Evolutionary conservation across 2,797 vertebrate species (phyloP).

Genomic region (Ceryle rudis): DNA sequence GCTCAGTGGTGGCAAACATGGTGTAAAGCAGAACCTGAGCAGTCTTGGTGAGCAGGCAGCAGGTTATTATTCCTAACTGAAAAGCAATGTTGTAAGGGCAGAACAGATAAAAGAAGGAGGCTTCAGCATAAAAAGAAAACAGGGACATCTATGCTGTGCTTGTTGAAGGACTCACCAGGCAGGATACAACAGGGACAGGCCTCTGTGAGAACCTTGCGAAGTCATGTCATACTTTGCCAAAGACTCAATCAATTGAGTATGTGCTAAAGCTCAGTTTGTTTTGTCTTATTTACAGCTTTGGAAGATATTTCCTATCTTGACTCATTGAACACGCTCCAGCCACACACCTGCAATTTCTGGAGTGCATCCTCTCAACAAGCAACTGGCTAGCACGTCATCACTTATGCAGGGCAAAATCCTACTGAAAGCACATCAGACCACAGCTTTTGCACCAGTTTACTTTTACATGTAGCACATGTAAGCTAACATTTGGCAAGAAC

Average conservation of each 20-base stretch:
- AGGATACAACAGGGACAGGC: background rate
- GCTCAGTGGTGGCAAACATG: background rate
- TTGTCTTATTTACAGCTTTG: constrained; percentile 63
- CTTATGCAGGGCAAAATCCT: constrained; percentile 61
- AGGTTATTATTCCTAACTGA: background rate
- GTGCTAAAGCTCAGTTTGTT: constrained; percentile 68
- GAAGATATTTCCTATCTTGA: constrained; percentile 59
- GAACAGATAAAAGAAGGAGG: background rate
- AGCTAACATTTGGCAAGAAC: constrained; percentile 52
- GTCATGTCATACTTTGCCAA: constrained; percentile 52
- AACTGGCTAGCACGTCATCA: constrained; percentile 54
- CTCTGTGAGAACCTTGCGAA: background rate
- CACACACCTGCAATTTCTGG: constrained; percentile 65
- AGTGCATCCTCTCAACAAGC: constrained; percentile 36
- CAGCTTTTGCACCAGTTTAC: constrained; percentile 50
- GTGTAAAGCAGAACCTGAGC: background rate
- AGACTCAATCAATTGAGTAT: constrained; percentile 55
- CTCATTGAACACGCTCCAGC: constrained; percentile 27
- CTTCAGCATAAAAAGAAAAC: background rate
- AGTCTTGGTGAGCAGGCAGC: background rate
- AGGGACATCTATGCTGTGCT: background rate
- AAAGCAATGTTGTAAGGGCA: background rate
- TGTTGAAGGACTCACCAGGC: background rate
- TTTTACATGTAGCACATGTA: constrained; percentile 46
- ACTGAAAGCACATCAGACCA: constrained; percentile 47